A percentile compares a stretch with the other conserved stretches of the same genome.
Conservation (phyloP, 1,140 invertebrate species). For the Lepidotrigona ventralis region DNA sequence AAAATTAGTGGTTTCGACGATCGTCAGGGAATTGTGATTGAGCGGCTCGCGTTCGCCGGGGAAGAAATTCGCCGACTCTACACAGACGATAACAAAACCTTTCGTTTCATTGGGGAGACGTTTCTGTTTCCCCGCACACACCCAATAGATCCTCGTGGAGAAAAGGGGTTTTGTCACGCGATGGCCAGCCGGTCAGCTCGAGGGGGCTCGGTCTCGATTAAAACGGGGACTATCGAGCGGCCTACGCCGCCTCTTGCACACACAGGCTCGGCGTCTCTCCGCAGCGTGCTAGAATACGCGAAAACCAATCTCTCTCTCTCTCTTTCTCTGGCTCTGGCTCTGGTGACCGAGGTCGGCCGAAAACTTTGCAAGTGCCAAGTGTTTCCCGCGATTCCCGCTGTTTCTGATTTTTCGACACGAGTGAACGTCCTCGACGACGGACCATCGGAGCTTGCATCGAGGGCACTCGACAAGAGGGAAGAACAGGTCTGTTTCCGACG, state of each 20-base stretch:
- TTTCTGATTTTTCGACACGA: slow-evolving; percentile 6
- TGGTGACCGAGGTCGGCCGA: slow-evolving; percentile 21
- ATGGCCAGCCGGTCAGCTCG: slow-evolving; percentile 46
- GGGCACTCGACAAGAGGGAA: not conserved
- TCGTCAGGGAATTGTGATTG: too few relatives aligned
- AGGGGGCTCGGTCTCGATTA: slow-evolving; percentile 34
- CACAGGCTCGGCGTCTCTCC: not conserved
- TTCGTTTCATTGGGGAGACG: not conserved
- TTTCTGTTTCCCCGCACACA: not conserved
- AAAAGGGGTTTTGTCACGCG: slow-evolving; percentile 57
- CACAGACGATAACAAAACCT: not conserved
- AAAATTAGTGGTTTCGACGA: too few relatives aligned
- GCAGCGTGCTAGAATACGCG: slow-evolving; percentile 32
- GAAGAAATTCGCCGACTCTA: too few relatives aligned
- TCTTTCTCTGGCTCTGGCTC: not conserved
- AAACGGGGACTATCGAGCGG: slow-evolving; percentile 49
- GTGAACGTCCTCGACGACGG: not conserved
- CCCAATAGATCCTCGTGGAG: not conserved
- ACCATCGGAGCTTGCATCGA: not conserved
- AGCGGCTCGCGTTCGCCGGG: too few relatives aligned
- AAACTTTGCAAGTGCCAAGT: slow-evolving; percentile 46
- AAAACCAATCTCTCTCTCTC: not conserved
- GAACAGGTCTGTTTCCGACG: not conserved
- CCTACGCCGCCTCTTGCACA: not conserved
- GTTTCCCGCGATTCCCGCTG: not conserved